Conservation (phyloP, 2,797 vertebrate species). For the Epinephelus malabaricus region DNA sequence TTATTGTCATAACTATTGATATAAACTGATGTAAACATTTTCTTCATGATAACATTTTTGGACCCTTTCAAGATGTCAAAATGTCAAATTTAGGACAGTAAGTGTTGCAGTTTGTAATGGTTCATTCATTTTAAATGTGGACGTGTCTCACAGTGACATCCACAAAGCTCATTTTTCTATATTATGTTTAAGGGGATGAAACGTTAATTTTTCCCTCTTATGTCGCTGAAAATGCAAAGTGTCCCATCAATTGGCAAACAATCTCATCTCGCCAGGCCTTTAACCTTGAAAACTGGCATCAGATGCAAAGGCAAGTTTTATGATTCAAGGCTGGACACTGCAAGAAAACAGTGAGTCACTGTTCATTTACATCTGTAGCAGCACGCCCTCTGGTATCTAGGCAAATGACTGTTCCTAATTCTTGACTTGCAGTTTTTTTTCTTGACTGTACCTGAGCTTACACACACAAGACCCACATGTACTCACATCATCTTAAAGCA, state of each 20-base stretch:
- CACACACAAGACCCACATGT: constrained; percentile 7
- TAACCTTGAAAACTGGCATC: constrained; percentile 73
- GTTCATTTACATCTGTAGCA: constrained; percentile 65
- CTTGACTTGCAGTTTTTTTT: constrained; percentile 10
- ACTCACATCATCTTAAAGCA: constrained; percentile 4
- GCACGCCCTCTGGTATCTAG: constrained; percentile 41
- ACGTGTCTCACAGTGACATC: not conserved
- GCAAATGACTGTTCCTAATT: constrained; percentile 30
- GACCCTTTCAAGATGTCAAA: no score
- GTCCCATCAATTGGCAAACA: constrained; percentile 62
- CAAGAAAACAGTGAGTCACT: constrained; percentile 69
- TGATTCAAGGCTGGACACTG: constrained; percentile 55
- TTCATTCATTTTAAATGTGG: not conserved
- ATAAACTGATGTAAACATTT: no score
- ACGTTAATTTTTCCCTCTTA: constrained; percentile 3
- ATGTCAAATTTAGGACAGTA: not conserved
- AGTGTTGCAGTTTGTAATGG: not conserved
- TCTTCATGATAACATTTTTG: no score
- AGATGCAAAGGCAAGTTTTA: constrained; percentile 64
- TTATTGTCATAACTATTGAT: no score
- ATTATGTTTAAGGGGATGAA: not conserved
- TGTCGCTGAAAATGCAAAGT: constrained; percentile 51
- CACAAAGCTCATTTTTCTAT: not conserved
- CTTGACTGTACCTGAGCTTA: constrained; percentile 3
- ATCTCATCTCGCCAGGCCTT: constrained; percentile 60